Base-by-base conservation (phyloP, 2,797 vertebrate species). In the Salmo trutta region DNA sequence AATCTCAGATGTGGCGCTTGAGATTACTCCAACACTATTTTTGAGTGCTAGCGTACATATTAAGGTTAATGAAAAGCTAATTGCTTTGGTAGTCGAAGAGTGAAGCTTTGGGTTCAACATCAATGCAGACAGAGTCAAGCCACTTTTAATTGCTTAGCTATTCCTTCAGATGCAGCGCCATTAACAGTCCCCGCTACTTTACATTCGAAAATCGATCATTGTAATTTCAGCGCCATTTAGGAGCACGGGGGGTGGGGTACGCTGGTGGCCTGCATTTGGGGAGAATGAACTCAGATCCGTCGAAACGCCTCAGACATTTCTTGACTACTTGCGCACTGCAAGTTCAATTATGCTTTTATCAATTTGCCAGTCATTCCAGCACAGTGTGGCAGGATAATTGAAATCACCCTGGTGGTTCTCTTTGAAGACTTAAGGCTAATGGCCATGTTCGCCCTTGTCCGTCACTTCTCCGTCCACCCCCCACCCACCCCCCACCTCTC, bases 381-480 rank as follows among this genome's bases (percentile, higher is more conserved):
- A 76, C 84, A 84, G 71, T 33, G 79, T 79, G 83, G 83, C 71
- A 59, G 89, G 84, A 82, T 90, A 90, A 90, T 88, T 90, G 88
- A 92, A 90, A 91, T 87, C 85, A 78, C 85, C 87, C 89, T 78
- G 84, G 54, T 84, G 90, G 90, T 90, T 88, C 83, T 89, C 86
- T 90, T 81, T 79, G 82, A 87, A 86, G 91, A 86, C 88, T 88
- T 17, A 67, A 84, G 88, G 84, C 89, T 91, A 91, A 90, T 90
- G 86, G 86, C 82, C 80, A 4, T 79, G 83, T 87, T 79, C 84
- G 84, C 81, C 86, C 81, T 89, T 89, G 77, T 24, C 89, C 89
- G 85, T 92, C 91, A 91, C 72, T 78, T 75, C 82, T 66, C 73
- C 56, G 73, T 29, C 75, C 75, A 59, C 21, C 31, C 64, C 31